These are phyloP conservation scores for Merops nubicus DNA, from an alignment of 2,113 vertebrate genomes.

Conservation along the genomic window DNA sequence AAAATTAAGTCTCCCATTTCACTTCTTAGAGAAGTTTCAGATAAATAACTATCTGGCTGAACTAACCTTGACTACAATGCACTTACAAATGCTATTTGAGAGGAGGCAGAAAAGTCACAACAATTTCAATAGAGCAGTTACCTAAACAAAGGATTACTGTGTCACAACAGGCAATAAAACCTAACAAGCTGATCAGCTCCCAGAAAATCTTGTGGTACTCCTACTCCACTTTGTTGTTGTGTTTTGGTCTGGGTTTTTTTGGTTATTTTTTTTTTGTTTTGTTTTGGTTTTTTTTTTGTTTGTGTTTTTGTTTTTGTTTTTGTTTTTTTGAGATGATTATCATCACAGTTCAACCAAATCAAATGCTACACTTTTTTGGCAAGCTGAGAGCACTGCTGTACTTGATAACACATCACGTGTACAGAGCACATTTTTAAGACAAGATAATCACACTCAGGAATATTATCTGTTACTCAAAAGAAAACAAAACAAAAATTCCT, in stretches of 20 bases:
- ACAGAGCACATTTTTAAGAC: neutral
- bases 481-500: neutral
- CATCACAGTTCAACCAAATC: neutral
- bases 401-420: neutral
- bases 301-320: neutral
- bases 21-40: neutral
- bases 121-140: conserved; percentile 1
- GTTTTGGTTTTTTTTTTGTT: neutral
- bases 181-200: neutral
- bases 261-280: no score
- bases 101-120: conserved; percentile 35
- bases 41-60: neutral
- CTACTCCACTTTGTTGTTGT: neutral
- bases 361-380: neutral
- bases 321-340: neutral
- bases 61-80: neutral
- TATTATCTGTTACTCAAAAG: neutral
- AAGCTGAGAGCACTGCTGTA: neutral
- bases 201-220: neutral
- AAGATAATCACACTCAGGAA: neutral
- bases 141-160: conserved; percentile 3
- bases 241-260: no score
- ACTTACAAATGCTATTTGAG: neutral
- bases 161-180: conserved; percentile 15
- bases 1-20: neutral